Conservation (phyloP, 1,140 invertebrate genomes). For the Aporrectodea caliginosa region DNA sequence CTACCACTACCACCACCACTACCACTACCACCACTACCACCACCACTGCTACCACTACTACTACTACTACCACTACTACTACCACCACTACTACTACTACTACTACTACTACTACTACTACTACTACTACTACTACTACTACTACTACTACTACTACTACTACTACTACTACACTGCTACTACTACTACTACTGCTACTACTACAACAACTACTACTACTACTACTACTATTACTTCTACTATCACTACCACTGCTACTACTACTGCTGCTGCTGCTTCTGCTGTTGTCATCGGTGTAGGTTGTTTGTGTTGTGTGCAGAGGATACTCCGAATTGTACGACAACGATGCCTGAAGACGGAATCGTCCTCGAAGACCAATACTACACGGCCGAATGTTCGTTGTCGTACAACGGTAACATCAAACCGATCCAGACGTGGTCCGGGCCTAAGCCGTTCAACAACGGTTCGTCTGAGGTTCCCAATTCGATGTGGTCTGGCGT, state of each 20-base stretch:
- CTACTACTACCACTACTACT: background rate
- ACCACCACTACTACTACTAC: slow-evolving; percentile 2
- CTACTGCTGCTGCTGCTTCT: background rate
- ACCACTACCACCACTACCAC: background rate
- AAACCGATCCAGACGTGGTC: background rate
- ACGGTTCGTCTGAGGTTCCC: background rate
- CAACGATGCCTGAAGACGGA: background rate
- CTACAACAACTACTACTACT: background rate
- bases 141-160: background rate
- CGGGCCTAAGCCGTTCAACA: background rate
- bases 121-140: slow-evolving; percentile 2
- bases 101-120: background rate
- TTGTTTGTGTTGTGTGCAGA: no score
- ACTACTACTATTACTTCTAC: background rate
- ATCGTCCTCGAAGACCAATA: background rate
- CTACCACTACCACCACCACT: background rate
- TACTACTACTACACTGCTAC: background rate
- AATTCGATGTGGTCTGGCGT: background rate
- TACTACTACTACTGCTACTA: background rate
- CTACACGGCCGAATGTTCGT: background rate
- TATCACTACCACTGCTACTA: background rate
- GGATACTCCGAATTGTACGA: background rate
- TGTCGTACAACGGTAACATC: background rate
- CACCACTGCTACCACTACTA: background rate
- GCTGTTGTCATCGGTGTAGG: no score